Conservation (phyloP, 2,888 invertebrate species). For the Epistrophe grossulariae region DNA sequence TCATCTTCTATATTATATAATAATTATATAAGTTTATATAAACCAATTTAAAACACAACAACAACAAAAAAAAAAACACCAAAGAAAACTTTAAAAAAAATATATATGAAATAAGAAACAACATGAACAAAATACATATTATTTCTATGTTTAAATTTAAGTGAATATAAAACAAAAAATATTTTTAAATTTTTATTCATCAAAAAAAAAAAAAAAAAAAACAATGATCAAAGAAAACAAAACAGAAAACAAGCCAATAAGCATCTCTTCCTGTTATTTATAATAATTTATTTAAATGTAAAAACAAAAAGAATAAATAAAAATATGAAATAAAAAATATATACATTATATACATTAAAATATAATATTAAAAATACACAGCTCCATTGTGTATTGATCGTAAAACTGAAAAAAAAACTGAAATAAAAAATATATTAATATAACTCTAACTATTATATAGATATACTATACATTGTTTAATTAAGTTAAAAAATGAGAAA, state of each 20-base stretch:
- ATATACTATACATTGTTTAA: slow-evolving; percentile 73
- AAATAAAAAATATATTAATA: slow-evolving; percentile 54
- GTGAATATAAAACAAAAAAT: slow-evolving; percentile 14
- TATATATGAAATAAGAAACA: background rate
- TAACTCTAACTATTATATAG: slow-evolving; percentile 64
- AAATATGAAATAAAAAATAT: slow-evolving; percentile 50
- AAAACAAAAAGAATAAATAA: slow-evolving; percentile 22
- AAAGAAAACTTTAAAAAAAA: slow-evolving; percentile 21
- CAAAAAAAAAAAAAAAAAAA: slow-evolving; percentile 10
- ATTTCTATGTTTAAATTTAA: slow-evolving; percentile 49
- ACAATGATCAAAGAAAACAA: slow-evolving; percentile 4
- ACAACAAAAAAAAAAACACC: slow-evolving; percentile 50
- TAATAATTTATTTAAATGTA: slow-evolving; percentile 56
- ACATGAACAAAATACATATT: slow-evolving; percentile 31
- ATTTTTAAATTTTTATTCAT: slow-evolving; percentile 51
- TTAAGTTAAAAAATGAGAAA: slow-evolving; percentile 58
- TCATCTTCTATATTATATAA: slow-evolving; percentile 15
- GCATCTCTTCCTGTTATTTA: slow-evolving; percentile 72
- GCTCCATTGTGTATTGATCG: slow-evolving; percentile 64
- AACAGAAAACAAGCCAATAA: slow-evolving; percentile 58
- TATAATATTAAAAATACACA: slow-evolving; percentile 39
- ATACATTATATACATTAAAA: slow-evolving; percentile 61
- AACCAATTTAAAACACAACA: slow-evolving; percentile 24
- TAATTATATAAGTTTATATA: slow-evolving; percentile 1
- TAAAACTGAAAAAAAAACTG: slow-evolving; percentile 53